Evolutionary conservation across 2,888 invertebrate genomes (phyloP), one percentile per base, ranked within the genome.

Genomic region (Brenthis daphne): DNA sequence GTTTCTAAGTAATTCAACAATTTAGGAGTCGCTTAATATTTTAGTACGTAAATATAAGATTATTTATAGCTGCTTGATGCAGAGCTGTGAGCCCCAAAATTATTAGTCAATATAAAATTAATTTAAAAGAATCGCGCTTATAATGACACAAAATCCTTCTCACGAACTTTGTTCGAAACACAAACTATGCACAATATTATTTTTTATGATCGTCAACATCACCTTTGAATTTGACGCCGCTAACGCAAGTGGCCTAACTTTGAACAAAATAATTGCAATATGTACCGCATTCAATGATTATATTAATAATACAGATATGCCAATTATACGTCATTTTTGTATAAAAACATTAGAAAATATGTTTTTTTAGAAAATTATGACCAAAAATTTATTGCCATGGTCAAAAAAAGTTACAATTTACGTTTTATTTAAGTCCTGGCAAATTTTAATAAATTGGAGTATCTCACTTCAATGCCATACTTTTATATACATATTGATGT

Each of bases 151-250:
- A 33, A n/a, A 12, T 33, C 37, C 11, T 53, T 50, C 29, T 50
- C 20, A 14, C 13, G 2, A 47, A 6, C n/a, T 16, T 43, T 16
- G 24, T 43, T 20, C 43, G 14, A 6, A 29, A 57, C 65, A 58
- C 65, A 53, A 66, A 47, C 55, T 60, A 60, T 48, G 66, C 66
- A 66, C 66, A 66, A 66, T 55, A 60, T 60, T 60, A 60, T 29
- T 33, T 60, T 54, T 20, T 20, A 20, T 37, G 50, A 50, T 5
- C 2, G 2, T 43, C 47, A 37, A 37, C 37, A 11, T 43, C 37
- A 11, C 0, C 11, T 43, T 43, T 43, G 3, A 43, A 43, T 11
- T 8, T 43, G 37, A 43, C 0, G 37, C 37, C 37, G 1, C 8
- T 43, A 43, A 1, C 6, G 33, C 33, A 33, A 6, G 37, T 37